Conservation (phyloP, 2,797 vertebrate genomes). For the Sebastolobus altivelis region DNA sequence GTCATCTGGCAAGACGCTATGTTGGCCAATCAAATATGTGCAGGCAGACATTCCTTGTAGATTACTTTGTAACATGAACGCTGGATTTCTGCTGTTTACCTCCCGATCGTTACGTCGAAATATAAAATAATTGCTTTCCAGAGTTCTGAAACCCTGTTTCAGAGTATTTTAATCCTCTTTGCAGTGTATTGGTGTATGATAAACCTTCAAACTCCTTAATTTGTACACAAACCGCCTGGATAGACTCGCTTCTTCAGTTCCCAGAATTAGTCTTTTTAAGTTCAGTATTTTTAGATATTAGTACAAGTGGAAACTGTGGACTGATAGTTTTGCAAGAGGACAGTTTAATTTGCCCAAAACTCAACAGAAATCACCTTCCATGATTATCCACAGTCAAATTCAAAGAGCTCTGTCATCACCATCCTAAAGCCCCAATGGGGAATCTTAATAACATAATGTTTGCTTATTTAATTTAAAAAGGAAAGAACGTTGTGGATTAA, state of each 20-base stretch:
- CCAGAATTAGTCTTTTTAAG: neutral
- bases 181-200: no score
- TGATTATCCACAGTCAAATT: neutral
- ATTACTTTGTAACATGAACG: neutral
- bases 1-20: neutral
- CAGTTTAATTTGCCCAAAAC: neutral
- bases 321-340: neutral
- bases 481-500: neutral
- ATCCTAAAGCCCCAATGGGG: no score
- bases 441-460: neutral
- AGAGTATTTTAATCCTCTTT: no score
- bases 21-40: neutral
- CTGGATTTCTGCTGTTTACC: neutral
- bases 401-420: no score
- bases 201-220: no score
- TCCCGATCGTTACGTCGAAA: neutral
- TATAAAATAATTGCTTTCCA: neutral
- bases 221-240: neutral
- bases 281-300: neutral
- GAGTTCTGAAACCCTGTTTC: neutral
- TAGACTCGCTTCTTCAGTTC: neutral
- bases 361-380: neutral
- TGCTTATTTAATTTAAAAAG: neutral
- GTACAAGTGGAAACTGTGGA: no score
- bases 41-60: neutral